Base-by-base conservation (phyloP, 2,888 invertebrate species). In the Drosophila nr. medialis region DNA sequence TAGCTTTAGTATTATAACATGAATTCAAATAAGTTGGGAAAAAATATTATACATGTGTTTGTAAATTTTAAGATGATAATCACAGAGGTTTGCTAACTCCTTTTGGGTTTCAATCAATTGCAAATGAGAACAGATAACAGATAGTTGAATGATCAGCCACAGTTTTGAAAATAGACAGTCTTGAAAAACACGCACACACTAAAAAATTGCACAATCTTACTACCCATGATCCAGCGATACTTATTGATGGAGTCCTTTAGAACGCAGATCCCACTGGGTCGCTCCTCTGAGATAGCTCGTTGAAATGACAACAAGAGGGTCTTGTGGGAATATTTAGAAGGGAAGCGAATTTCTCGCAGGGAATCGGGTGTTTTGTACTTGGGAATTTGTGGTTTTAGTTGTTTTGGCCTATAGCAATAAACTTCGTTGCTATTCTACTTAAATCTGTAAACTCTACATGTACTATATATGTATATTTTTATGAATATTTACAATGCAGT, bases 401-500 rank as follows among this genome's bases (percentile, higher is more conserved):
- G 71, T 82, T 50, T 76, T 78, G 48, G 61, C 60, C 75, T 80
- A 72, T 70, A 38, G 81, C 64, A 77, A 69, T 48, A 36, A 88
- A 79, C 76, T 72, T 53, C 68, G 80, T 64, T 82, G 64, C 83
- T 83, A 85, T 45, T 30, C 71, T 73, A 64, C 59, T 60, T 32
- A 27, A 53, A 42, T 58, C 24, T 49, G 67, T 58, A 54, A 82
- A 45, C 53, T 53, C 36, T 45, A 30, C 54, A 60, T 60, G 58
- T 53, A 38, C 27, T 58, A 30, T 63, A 48, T 71, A 59, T 70
- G 30, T 50, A 70, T 63, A 60, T 55, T 49, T 38, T 55, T 71
- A 72, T 76, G 72, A 66, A 83, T 91, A 91, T 91, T 83, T 91
- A 91, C 92, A 91, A 85, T 91, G 89, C 68, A 69, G 70, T 72